These are phyloP conservation scores for Synergus itoensis DNA, from an alignment of 2,888 invertebrate species.

Conservation along the genomic window DNA sequence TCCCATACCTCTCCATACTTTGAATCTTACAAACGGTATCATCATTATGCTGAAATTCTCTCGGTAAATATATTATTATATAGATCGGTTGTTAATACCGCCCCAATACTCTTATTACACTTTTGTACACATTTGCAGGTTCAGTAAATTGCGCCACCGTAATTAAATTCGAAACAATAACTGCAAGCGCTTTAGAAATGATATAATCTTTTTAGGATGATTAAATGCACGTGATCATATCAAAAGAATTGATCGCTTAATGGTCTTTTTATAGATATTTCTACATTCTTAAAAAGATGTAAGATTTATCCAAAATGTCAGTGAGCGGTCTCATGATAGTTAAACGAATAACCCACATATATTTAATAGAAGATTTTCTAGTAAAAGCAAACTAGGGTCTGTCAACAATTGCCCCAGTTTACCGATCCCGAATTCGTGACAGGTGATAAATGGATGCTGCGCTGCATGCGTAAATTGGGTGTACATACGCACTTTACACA, in stretches of 20 bases:
- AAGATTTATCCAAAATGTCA: neutral
- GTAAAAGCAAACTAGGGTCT: neutral
- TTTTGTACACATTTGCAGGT: neutral
- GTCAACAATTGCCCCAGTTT: conserved; percentile 28
- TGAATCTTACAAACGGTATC: too few species aligned
- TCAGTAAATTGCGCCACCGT: conserved; percentile 13
- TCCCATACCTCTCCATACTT: too few species aligned
- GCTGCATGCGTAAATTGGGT: conserved; percentile 28
- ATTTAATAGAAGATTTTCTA: neutral
- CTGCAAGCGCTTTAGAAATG: neutral
- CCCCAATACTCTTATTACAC: too few species aligned
- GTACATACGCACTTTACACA: neutral
- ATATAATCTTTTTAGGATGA: too few species aligned
- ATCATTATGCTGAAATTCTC: too few species aligned
- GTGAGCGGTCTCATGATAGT: conserved; percentile 5
- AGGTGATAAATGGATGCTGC: conserved; percentile 27
- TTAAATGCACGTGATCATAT: too few species aligned
- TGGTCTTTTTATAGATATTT: neutral
- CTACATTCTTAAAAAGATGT: neutral
- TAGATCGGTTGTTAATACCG: too few species aligned
- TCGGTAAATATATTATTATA: too few species aligned
- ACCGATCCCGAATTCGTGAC: conserved; percentile 16
- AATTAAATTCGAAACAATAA: conserved; percentile 15
- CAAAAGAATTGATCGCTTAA: neutral
- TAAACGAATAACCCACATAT: neutral